Evolutionary conservation across 2,888 invertebrate genomes (phyloP).

Genomic region (Brachyptera putata): DNA sequence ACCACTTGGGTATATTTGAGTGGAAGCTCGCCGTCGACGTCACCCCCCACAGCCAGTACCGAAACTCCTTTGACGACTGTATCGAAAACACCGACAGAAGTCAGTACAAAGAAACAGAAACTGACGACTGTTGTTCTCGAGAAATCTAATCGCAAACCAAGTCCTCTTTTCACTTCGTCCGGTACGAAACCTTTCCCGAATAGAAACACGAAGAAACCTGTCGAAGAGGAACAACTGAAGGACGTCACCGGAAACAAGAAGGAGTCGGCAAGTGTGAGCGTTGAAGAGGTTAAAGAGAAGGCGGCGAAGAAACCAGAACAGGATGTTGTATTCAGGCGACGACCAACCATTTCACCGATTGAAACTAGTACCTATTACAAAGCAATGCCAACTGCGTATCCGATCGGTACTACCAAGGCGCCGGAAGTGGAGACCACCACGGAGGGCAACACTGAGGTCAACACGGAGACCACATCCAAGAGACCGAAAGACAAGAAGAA

Average conservation of each 20-base stretch:
- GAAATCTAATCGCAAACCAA: conserved; percentile 37
- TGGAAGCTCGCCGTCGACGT: conserved; percentile 5
- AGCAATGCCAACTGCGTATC: background rate
- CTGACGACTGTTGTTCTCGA: conserved; percentile 35
- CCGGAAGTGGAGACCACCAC: conserved; percentile 36
- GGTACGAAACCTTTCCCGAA: conserved; percentile 25
- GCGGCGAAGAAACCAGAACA: conserved; percentile 4
- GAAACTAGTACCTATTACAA: conserved; percentile 13
- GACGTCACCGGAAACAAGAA: too few relatives aligned
- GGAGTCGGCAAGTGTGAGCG: background rate
- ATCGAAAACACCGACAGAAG: conserved; percentile 28
- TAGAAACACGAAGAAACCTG: conserved; percentile 31
- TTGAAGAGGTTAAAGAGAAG: background rate
- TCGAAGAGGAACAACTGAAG: conserved; percentile 20
- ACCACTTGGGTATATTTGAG: conserved; percentile 15
- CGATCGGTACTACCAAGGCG: background rate
- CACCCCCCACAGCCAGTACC: conserved; percentile 28
- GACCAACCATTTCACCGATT: conserved; percentile 23
- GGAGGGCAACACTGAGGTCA: conserved; percentile 38
- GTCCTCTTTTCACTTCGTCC: conserved; percentile 33
- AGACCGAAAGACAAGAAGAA: conserved; percentile 48
- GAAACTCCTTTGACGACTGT: conserved; percentile 28
- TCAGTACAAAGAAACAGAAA: conserved; percentile 9
- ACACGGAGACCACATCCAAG: conserved; percentile 37
- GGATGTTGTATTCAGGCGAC: background rate